Evolutionary conservation across 2,888 invertebrate species (phyloP), one percentile per base, ranked within the genome.

Genomic region (Troides helena): DNA sequence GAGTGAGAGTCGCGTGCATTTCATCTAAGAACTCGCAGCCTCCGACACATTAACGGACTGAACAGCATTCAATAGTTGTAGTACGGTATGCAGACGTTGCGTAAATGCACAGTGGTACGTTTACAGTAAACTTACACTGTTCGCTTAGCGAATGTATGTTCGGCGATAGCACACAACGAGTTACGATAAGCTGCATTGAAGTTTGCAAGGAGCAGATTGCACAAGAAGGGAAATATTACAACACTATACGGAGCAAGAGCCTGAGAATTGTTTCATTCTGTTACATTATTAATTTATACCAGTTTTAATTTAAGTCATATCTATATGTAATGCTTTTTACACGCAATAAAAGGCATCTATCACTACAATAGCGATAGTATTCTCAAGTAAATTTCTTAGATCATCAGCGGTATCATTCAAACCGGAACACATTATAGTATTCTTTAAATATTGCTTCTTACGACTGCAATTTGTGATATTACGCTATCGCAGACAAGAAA

Each of bases 1-100:
- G 12, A 58, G 68, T 73, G 77, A 77, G 76, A 77, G 77, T 75
- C 72, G 61, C 67, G 65, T 71, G 70, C 69, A 59, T 72, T 73
- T 73, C 72, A 71, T 73, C 65, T 63, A 65, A 69, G 71, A 50
- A 62, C 68, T 69, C 63, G 69, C 68, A 67, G 71, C 70, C 65
- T 70, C 67, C 66, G 73, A 71, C 69, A 72, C 61, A 69, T 69
- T 69, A 69, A 46, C 65, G 14, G 46, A 50, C 56, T 56, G 53
- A 62, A 69, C 65, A 69, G 57, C 62, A 61, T 65, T 64, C 56
- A 65, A 69, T 56, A 56, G 60, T 25, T 46, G 59, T 61, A 46
- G 61, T 65, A 43, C 53, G 56, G 58, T 63, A 63, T 68, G 68
- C 58, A 50, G 58, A 21, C 14, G 66, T 69, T 69, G 61, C 65